phyloP scores from a whole-genome alignment of 1,140 invertebrate genomes.

The Pteromalus puparum region DNA sequence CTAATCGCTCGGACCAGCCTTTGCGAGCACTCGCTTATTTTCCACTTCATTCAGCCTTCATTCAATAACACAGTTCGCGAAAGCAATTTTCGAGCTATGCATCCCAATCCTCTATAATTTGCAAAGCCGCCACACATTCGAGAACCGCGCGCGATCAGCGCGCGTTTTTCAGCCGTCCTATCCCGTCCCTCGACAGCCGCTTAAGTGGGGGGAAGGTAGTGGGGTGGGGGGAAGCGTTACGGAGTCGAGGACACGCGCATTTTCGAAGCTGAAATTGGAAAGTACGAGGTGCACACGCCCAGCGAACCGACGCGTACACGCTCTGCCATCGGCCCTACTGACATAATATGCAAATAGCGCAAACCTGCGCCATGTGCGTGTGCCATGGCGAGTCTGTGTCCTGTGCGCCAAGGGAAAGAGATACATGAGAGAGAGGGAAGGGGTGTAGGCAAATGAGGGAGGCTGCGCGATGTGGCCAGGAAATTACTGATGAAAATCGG shows the following conservation, averaged over 20 bases:
- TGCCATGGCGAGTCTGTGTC: background rate
- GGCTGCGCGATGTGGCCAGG: slow-evolving; percentile 56
- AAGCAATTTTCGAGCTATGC: background rate
- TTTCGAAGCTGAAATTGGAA: slow-evolving; percentile 56
- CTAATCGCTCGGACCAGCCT: too few species aligned
- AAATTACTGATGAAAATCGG: slow-evolving; percentile 72
- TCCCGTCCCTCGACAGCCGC: background rate
- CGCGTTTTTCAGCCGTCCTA: background rate
- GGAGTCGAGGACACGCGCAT: slow-evolving; percentile 54
- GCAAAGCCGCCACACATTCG: background rate
- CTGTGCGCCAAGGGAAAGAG: background rate
- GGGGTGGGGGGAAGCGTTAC: too few species aligned
- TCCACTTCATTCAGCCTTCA: background rate
- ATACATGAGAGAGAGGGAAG: background rate
- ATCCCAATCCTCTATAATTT: background rate
- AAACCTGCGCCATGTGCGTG: background rate
- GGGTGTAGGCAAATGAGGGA: background rate
- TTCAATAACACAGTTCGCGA: slow-evolving; percentile 18
- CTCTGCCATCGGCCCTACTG: slow-evolving; percentile 33
- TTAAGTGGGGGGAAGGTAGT: background rate
- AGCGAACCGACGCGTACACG: slow-evolving; percentile 3
- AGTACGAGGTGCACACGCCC: slow-evolving; percentile 52
- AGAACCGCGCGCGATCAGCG: background rate
- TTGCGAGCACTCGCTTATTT: too few species aligned
- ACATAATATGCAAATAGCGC: slow-evolving; percentile 68